Base-by-base conservation (phyloP, 2,113 vertebrate genomes). In the Verasper variegatus region DNA sequence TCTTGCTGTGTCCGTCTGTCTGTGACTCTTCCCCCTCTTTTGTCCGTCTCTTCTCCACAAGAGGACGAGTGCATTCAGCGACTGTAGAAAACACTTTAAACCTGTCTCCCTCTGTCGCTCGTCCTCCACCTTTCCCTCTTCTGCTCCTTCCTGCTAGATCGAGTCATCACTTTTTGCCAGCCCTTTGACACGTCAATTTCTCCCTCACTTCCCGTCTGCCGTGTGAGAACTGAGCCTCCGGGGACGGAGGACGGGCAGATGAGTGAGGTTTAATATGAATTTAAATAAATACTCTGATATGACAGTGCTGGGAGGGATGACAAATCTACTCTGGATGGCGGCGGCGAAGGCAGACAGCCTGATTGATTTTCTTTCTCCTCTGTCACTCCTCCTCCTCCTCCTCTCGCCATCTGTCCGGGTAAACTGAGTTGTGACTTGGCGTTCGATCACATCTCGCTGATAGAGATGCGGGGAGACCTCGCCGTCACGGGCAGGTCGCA, bases 331-430 rank as follows among this genome's bases (percentile, higher is more conserved):
- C 23, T 35, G 65, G 68, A 65, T 69, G 77, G 71, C n/a, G 15
- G 66, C 14, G 1, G 78, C 42, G 52, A 74, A 68, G 81, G 49
- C 70, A 23, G 83, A 70, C 78, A 56, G 45, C 61, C 74, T 79
- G 79, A 86, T 85, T 76, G 73, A 80, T 85, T 86, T 82, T 66
- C 51, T 56, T 42, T 71, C 47, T 71, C 70, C 66, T 71, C 14
- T 54, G 51, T n/a, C 51, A 8, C 51, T 52, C 86, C 62, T 77
- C 55, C 67, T 57, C 54, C 47, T 80, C 86, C 58, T 76, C 66
- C 54, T 59, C 65, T 55, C 27, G 9, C 69, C 40, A 20, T 84
- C 65, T 63, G 74, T 71, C 15, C 45, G 45, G 42, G 27, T 58
- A 71, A 70, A 88, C 72, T n/a, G 21, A 78, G 37, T 74, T 67